These are phyloP conservation scores for Oncorhynchus kisutch DNA, from an alignment of 2,113 vertebrate genomes.

Conservation along the genomic window DNA sequence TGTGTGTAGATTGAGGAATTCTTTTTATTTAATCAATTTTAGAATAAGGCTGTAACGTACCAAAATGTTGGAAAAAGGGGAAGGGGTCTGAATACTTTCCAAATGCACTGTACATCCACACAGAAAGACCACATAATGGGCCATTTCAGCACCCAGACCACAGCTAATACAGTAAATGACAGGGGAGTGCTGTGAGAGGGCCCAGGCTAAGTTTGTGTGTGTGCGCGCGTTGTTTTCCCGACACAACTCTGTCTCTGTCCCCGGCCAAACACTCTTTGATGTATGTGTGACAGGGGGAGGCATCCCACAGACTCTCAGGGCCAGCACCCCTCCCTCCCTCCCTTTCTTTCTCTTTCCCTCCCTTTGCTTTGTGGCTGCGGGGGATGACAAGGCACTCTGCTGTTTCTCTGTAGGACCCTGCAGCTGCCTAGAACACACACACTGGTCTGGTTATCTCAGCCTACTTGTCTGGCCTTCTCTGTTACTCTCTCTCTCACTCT, in stretches of 20 bases:
- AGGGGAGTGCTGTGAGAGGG: slow-evolving; percentile 54
- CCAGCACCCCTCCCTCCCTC: not conserved
- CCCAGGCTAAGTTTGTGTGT: slow-evolving; percentile 39
- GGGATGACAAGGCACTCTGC: slow-evolving; percentile 33
- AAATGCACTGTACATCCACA: slow-evolving; percentile 11
- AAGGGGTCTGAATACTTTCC: slow-evolving; percentile 18
- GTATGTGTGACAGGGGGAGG: slow-evolving; percentile 25
- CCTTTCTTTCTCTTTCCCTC: too few relatives aligned
- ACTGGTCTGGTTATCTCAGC: too few relatives aligned
- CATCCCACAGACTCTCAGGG: not conserved
- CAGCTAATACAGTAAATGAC: slow-evolving; percentile 71
- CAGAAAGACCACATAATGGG: slow-evolving; percentile 62
- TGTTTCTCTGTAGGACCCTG: slow-evolving; percentile 49
- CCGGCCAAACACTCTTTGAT: slow-evolving; percentile 4
- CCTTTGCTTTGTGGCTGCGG: slow-evolving; percentile 41
- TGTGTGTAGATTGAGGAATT: too few relatives aligned
- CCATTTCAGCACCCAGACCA: slow-evolving; percentile 69
- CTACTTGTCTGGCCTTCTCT: too few relatives aligned
- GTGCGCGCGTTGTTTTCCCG: not conserved
- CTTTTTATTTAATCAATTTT: too few relatives aligned
- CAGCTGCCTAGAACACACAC: slow-evolving; percentile 44
- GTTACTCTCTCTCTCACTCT: too few relatives aligned
- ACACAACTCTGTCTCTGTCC: slow-evolving; percentile 2
- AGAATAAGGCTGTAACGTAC: too few relatives aligned
- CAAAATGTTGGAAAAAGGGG: slow-evolving; percentile 25